Evolutionary conservation across 2,888 invertebrate genomes (phyloP), one percentile per base, ranked within the genome.

Genomic region (Diarsia brunnea): DNA sequence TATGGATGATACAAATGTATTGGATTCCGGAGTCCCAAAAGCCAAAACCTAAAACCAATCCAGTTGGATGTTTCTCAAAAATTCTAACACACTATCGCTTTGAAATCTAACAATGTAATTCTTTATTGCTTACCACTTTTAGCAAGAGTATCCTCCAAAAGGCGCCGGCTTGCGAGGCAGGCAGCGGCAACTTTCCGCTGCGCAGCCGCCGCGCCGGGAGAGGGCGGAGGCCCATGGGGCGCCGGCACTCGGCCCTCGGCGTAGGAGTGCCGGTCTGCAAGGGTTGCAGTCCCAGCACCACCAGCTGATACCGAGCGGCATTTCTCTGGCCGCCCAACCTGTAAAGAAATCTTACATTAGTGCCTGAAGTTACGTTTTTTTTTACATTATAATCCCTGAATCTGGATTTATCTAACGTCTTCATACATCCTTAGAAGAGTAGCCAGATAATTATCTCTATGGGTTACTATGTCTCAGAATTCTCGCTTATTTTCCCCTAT

Each of bases 61-160:
- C 5, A 5, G 47, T 16, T 51, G 38, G 8, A 0, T 38, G n/a
- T 38, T 38, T 38, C 0, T 38, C 8, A 38, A 38, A 38, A 38
- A 38, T 38, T 38, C 38, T 38, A 8, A 8, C 7, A 38, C 8
- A 21, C 49, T 21, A 51, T 51, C 49, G 21, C 51, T n/a, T n/a
- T 53, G 11, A 53, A n/a, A n/a, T 12, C n/a, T n/a, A 24, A 5
- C 21, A 21, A 61, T 12, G 2, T 55, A 1, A n/a, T 12, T 0
- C 0, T 24, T 5, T 24, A 27, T 1, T 14, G 80, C 89, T 97
- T 95, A 93, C 97, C 97, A 89, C 96, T 92, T 91, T 97, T 97
- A 84, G 97, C 94, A 82, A 97, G 94, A 73, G 97, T 97, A 79
- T 98, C 98, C 92, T 98, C 98, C 87, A 98, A 96, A 86, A 98